Percentiles rank a stretch among this genome's conserved stretches.
Conservation (phyloP, 2,797 vertebrate genomes). For the Hyperoplus lanceolatus region DNA sequence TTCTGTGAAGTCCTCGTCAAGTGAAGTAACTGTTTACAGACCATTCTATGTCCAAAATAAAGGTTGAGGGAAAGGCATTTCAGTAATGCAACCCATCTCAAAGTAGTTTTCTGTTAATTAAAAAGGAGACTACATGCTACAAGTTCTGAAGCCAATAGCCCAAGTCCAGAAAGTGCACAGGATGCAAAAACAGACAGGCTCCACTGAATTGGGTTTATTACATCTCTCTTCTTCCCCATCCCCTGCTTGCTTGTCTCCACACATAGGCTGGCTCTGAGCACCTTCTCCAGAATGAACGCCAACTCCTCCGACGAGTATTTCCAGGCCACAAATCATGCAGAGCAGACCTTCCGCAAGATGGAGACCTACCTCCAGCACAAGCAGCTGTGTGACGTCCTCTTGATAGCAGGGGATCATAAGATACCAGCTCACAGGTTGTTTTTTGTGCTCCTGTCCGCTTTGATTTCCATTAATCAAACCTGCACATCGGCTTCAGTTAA, state of each 20-base stretch:
- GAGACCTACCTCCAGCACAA: conserved; percentile 97
- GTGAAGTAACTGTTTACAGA: neutral
- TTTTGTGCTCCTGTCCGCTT: conserved; percentile 49
- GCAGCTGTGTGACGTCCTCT: conserved; percentile 95
- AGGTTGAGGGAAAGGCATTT: neutral
- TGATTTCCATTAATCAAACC: conserved; percentile 62
- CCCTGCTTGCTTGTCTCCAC: conserved; percentile 40
- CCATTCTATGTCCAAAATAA: neutral
- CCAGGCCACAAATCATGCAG: conserved; percentile 92
- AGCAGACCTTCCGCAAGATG: conserved; percentile 96
- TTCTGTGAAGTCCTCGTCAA: conserved; percentile 4
- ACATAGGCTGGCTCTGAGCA: conserved; percentile 86
- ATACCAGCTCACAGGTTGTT: conserved; percentile 96
- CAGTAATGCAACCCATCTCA: neutral
- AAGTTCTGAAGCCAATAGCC: too few species aligned
- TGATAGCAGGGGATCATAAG: conserved; percentile 93
- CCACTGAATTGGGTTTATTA: neutral
- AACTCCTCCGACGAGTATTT: conserved; percentile 92
- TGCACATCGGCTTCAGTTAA: conserved; percentile 28
- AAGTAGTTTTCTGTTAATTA: neutral
- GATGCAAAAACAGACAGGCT: neutral
- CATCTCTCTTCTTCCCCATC: conserved; percentile 1
- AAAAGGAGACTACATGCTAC: neutral
- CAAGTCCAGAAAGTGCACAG: neutral
- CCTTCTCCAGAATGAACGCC: conserved; percentile 88